Conservation (phyloP, 2,113 vertebrate species). For the Copsychus sechellarum region DNA sequence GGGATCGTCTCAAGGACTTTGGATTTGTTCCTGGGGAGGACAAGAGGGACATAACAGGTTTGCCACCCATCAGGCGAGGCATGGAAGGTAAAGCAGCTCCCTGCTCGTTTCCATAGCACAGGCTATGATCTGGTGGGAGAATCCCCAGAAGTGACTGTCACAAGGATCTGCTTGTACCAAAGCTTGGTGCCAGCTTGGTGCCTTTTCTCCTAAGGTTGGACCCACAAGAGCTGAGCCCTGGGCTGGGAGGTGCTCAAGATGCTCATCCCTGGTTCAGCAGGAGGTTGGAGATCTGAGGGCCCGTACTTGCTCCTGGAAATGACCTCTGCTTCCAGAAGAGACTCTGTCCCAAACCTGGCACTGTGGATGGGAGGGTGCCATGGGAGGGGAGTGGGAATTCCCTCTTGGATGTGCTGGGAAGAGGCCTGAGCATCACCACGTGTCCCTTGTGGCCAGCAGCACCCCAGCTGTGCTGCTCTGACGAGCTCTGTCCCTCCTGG, state of each 20-base stretch:
- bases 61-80: fast-evolving
- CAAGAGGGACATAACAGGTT: not conserved
- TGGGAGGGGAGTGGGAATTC: not conserved
- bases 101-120: fast-evolving
- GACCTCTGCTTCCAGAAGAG: not conserved
- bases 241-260: not conserved
- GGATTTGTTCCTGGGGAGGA: not conserved
- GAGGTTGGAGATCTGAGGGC: fast-evolving
- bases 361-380: not conserved
- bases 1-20: too few relatives aligned
- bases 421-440: not conserved
- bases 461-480: not conserved
- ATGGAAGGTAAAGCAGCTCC: not conserved
- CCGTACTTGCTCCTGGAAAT: fast-evolving
- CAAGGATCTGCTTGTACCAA: not conserved
- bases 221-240: not conserved
- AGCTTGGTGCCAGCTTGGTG: not conserved
- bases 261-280: not conserved
- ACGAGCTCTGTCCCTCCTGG: not conserved
- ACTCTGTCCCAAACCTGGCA: not conserved
- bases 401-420: not conserved
- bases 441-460: not conserved
- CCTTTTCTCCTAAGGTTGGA: not conserved
- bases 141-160: not conserved
- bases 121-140: not conserved